Evolutionary conservation across 2,888 invertebrate species (phyloP).

Genomic region (Nematopogon swammerdamellus): DNA sequence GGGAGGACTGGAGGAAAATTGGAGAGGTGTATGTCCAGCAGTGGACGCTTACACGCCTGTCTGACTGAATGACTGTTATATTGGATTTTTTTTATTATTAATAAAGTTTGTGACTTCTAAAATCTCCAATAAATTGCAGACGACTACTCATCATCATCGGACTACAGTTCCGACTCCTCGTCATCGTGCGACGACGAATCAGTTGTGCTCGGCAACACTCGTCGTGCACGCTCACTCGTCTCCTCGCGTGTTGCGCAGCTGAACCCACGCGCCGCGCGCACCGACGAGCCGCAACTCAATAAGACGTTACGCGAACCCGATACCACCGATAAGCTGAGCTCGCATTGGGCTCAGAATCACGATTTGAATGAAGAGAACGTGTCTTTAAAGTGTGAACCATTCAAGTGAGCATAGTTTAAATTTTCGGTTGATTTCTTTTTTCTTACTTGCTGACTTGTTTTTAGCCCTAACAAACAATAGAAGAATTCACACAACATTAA

Average conservation of each 20-base stretch:
- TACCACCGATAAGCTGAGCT: constrained; percentile 30
- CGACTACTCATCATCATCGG: constrained; percentile 15
- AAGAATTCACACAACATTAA: too few relatives aligned
- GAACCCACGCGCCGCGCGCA: constrained; percentile 37
- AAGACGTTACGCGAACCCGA: constrained; percentile 30
- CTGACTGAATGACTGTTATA: too few relatives aligned
- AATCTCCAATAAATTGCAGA: constrained; percentile 10
- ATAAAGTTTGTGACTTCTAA: too few relatives aligned
- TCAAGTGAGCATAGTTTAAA: constrained; percentile 25
- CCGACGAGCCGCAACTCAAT: constrained; percentile 41
- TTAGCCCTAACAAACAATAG: too few relatives aligned
- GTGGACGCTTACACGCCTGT: too few relatives aligned
- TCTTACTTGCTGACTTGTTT: too few relatives aligned
- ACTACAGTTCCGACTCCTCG: constrained; percentile 45
- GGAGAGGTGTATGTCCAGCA: too few relatives aligned
- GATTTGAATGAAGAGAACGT: constrained; percentile 33
- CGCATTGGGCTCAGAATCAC: constrained; percentile 45
- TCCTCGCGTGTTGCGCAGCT: constrained; percentile 20
- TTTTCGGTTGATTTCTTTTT: too few relatives aligned
- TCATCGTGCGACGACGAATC: constrained; percentile 44
- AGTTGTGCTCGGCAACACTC: constrained; percentile 27
- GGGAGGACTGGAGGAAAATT: too few relatives aligned
- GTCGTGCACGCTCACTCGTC: not conserved
- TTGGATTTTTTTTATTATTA: too few relatives aligned
- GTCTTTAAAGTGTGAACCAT: constrained; percentile 61